Evolutionary conservation across 2,888 invertebrate species (phyloP).

Genomic region (Rhamnusium bicolor): DNA sequence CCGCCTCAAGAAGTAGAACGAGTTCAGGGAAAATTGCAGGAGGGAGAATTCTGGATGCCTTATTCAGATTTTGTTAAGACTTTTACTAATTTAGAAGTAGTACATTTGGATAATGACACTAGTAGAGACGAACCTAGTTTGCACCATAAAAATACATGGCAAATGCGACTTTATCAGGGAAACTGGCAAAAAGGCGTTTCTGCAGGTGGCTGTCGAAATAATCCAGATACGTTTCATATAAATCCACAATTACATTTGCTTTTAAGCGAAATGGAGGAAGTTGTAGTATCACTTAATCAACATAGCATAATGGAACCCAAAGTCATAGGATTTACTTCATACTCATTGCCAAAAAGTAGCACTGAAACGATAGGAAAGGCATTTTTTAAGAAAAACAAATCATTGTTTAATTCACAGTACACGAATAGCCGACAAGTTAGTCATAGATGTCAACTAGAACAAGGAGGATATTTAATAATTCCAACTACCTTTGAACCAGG

Average conservation of each 20-base stretch:
- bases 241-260: conserved; percentile 91
- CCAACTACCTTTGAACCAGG: conserved; percentile 94
- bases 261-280: conserved; percentile 85
- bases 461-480: conserved; percentile 87
- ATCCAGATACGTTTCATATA: conserved; percentile 93
- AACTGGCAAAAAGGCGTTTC: conserved; percentile 86
- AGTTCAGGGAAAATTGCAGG: conserved; percentile 70
- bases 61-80: conserved; percentile 87
- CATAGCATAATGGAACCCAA: conserved; percentile 94
- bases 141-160: conserved; percentile 87
- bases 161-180: conserved; percentile 89
- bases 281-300: conserved; percentile 89
- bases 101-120: conserved; percentile 89
- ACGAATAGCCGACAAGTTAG: conserved; percentile 91
- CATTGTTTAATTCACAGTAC: conserved; percentile 90
- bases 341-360: conserved; percentile 80
- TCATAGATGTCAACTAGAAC: conserved; percentile 79
- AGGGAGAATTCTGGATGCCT: conserved; percentile 79
- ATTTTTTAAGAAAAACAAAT: conserved; percentile 90
- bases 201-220: conserved; percentile 92
- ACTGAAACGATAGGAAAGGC: conserved; percentile 84
- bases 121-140: conserved; percentile 88
- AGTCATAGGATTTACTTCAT: conserved; percentile 93
- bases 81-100: conserved; percentile 83
- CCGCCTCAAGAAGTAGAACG: conserved; percentile 83